phyloP scores from a whole-genome alignment of 2,113 vertebrate species.

The Martes martes region DNA sequence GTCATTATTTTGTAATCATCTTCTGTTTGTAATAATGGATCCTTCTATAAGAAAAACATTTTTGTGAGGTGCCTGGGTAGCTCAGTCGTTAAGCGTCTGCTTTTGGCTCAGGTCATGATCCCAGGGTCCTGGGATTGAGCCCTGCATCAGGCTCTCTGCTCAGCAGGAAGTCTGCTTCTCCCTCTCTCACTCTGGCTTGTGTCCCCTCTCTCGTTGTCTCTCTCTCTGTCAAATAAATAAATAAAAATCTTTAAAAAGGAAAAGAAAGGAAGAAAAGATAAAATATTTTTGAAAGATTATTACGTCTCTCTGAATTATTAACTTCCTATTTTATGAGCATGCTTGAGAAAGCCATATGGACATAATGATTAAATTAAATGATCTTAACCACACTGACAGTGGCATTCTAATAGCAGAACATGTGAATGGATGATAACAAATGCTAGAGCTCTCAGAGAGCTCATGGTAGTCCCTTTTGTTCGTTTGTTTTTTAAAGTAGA shows the following conservation, averaged over 20 bases:
- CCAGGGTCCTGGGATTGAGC: no score
- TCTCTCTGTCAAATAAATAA: no score
- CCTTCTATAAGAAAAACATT: conserved; percentile 20
- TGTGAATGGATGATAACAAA: neutral
- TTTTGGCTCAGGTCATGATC: no score
- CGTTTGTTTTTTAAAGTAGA: neutral
- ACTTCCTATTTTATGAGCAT: conserved; percentile 14
- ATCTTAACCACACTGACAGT: neutral
- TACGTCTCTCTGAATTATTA: neutral
- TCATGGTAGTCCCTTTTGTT: neutral
- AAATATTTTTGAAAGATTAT: conserved; percentile 35
- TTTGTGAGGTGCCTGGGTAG: neutral
- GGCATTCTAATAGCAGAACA: neutral
- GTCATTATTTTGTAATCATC: conserved; percentile 2
- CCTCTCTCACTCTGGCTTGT: no score
- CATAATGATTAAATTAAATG: neutral
- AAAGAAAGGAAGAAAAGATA: neutral
- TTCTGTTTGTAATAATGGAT: conserved; percentile 16
- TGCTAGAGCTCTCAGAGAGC: neutral
- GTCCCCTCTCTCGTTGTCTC: no score
- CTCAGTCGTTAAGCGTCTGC: no score
- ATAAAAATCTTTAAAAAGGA: no score
- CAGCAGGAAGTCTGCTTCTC: no score
- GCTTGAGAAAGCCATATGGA: neutral
- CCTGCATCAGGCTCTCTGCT: no score